These are phyloP conservation scores for Cyphomyrmex costatus DNA, from an alignment of 1,140 invertebrate species.

Conservation along the genomic window DNA sequence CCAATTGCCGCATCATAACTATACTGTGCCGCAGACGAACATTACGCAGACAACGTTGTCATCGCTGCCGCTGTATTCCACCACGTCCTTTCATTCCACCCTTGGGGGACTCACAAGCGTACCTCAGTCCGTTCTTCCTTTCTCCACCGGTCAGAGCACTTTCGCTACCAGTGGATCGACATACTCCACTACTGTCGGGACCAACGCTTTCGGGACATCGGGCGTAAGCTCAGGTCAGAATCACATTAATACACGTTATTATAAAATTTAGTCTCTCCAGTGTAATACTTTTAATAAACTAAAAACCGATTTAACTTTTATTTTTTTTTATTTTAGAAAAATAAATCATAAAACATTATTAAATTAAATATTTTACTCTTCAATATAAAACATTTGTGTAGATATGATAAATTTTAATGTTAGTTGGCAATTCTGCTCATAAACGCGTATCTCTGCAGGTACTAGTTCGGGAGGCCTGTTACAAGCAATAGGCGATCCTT, in stretches of 20 bases:
- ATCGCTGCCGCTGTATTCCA: slow-evolving; percentile 82
- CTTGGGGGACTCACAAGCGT: slow-evolving; percentile 81
- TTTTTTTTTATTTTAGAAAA: neutral
- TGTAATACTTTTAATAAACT: neutral
- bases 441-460: slow-evolving; percentile 70
- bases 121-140: slow-evolving; percentile 83
- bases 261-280: neutral
- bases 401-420: neutral
- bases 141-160: slow-evolving; percentile 81
- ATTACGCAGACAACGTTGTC: slow-evolving; percentile 80
- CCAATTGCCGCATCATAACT: slow-evolving; percentile 82
- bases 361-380: neutral
- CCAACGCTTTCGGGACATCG: slow-evolving; percentile 84
- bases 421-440: neutral
- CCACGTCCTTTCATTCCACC: slow-evolving; percentile 82
- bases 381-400: neutral
- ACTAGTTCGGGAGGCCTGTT: slow-evolving; percentile 82
- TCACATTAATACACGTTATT: neutral
- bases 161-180: slow-evolving; percentile 82
- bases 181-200: slow-evolving; percentile 83
- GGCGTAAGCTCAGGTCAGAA: slow-evolving; percentile 81
- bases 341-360: neutral
- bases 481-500: slow-evolving; percentile 84
- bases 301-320: slow-evolving; percentile 2
- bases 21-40: slow-evolving; percentile 81